These are phyloP conservation scores for Peromyscus eremicus DNA, from an alignment of 2,797 vertebrate species.

Conservation along the genomic window DNA sequence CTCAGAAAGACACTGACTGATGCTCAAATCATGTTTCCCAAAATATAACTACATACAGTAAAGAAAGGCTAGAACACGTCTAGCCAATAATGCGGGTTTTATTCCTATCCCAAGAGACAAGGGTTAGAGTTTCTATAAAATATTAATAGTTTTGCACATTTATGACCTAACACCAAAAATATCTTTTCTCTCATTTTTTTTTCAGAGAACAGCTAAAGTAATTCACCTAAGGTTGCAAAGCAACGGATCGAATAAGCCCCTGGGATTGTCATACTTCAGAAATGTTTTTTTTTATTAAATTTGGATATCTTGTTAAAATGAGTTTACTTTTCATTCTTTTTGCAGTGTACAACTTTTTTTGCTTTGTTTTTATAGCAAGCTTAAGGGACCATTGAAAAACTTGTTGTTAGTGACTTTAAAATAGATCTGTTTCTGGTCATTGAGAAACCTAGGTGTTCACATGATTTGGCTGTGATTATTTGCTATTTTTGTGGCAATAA, in stretches of 20 bases:
- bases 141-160: constrained; percentile 64
- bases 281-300: constrained; percentile 55
- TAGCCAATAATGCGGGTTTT: constrained; percentile 39
- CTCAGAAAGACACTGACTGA: constrained; percentile 26
- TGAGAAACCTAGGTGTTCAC: constrained; percentile 10
- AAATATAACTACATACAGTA: constrained; percentile 54
- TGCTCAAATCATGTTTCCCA: constrained; percentile 34
- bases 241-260: neutral
- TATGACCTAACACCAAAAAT: constrained; percentile 62
- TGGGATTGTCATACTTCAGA: constrained; percentile 51
- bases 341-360: neutral
- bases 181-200: neutral
- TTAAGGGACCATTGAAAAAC: constrained; percentile 24
- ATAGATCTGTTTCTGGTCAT: neutral
- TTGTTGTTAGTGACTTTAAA: constrained; percentile 37
- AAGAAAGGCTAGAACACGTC: neutral
- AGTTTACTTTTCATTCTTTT: neutral
- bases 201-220: constrained; percentile 47
- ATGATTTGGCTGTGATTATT: neutral
- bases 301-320: constrained; percentile 48
- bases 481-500: constrained; percentile 81
- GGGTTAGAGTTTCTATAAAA: constrained; percentile 55
- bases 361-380: neutral
- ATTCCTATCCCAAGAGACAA: constrained; percentile 41
- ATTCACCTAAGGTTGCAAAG: constrained; percentile 64